These are phyloP conservation scores for Drosophila colorata DNA, from an alignment of 2,888 invertebrate species.

Conservation along the genomic window DNA sequence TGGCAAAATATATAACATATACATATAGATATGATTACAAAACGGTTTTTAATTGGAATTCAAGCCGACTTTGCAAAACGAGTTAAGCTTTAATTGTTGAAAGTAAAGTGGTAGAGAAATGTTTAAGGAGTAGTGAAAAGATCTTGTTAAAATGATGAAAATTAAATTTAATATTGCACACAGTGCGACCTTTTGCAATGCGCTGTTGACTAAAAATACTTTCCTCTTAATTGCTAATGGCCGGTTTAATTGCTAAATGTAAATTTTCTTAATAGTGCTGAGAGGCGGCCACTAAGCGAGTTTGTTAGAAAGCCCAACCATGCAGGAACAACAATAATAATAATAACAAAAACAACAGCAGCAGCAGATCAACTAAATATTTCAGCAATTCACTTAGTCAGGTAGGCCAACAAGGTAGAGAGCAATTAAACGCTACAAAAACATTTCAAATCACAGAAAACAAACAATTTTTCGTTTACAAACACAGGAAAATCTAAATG, in stretches of 20 bases:
- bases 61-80: constrained; percentile 11
- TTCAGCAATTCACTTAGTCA: constrained; percentile 52
- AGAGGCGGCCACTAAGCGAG: constrained; percentile 47
- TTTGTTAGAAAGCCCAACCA: constrained; percentile 14
- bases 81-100: constrained; percentile 8
- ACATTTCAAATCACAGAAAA: constrained; percentile 67
- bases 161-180: background rate
- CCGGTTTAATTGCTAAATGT: constrained; percentile 45
- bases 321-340: constrained; percentile 11
- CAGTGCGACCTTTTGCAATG: background rate
- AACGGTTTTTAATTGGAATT: constrained; percentile 17
- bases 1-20: constrained; percentile 14
- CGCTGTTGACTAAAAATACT: constrained; percentile 7
- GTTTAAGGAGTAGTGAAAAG: constrained; percentile 16
- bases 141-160: background rate
- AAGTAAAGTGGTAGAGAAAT: constrained; percentile 24
- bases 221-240: constrained; percentile 44
- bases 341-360: constrained; percentile 6
- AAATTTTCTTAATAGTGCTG: constrained; percentile 19
- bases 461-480: constrained; percentile 51
- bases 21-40: constrained; percentile 26
- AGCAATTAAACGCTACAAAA: constrained; percentile 63
- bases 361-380: constrained; percentile 22
- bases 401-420: constrained; percentile 50
- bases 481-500: constrained; percentile 14